phyloP scores from a whole-genome alignment of 2,113 vertebrate genomes.

The Pongo abelii region DNA sequence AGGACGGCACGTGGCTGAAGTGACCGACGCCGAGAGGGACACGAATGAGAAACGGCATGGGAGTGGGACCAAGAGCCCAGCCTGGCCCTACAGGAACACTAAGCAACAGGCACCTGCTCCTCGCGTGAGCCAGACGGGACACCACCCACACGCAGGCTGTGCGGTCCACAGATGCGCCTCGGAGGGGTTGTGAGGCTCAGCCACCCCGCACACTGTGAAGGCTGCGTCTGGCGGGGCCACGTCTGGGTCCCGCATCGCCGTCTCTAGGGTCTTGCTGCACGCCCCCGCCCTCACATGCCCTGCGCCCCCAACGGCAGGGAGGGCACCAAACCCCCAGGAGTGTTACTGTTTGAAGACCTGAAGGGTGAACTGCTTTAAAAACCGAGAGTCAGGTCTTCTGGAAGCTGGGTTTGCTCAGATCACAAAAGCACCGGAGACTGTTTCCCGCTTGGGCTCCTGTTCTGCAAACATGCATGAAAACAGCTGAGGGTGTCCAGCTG shows the following conservation, averaged over 20 bases:
- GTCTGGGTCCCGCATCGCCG: neutral
- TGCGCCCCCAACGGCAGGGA: neutral
- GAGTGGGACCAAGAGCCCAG: fast-evolving
- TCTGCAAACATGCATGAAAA: neutral
- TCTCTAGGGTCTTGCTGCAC: neutral
- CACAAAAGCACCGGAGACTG: no score
- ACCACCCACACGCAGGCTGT: no score
- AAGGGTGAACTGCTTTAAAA: neutral
- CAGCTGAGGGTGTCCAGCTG: fast-evolving
- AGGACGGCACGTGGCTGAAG: neutral
- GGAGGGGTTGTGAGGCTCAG: fast-evolving
- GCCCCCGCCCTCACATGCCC: neutral
- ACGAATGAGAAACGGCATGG: fast-evolving
- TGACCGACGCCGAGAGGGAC: neutral
- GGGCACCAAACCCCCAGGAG: no score
- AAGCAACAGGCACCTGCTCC: neutral
- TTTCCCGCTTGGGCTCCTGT: fast-evolving
- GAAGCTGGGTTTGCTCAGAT: neutral
- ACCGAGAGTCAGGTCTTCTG: neutral
- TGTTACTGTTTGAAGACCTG: neutral
- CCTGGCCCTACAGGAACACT: neutral
- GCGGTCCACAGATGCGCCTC: neutral
- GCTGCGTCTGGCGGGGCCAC: neutral
- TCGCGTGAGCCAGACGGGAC: neutral
- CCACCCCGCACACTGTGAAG: neutral